These are phyloP conservation scores for Laticauda colubrina DNA, from an alignment of 2,113 vertebrate species.

Conservation along the genomic window DNA sequence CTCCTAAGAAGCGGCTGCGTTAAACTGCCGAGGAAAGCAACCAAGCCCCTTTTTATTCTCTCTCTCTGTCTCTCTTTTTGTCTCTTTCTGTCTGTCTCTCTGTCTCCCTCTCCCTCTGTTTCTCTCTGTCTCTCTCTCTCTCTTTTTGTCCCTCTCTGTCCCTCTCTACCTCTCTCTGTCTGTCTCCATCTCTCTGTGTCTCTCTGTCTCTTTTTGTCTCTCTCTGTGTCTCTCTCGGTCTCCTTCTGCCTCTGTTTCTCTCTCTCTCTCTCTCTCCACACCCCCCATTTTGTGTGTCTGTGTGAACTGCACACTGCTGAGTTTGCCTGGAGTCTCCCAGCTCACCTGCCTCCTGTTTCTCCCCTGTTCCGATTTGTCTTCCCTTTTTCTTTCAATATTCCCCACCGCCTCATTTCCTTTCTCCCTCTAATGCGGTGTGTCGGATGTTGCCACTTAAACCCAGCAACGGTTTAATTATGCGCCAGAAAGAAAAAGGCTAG, in stretches of 20 bases:
- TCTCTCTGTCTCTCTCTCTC: not conserved
- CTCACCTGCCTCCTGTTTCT: constrained; percentile 32
- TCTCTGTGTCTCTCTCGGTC: too few species aligned
- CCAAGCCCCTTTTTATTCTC: not conserved
- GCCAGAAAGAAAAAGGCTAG: not conserved
- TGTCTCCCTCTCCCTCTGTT: not conserved
- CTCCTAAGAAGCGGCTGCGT: constrained; percentile 80
- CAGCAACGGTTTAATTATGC: not conserved
- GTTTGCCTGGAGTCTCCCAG: constrained; percentile 42
- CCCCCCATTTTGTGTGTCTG: not conserved
- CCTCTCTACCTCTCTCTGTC: too few species aligned
- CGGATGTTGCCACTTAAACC: not conserved
- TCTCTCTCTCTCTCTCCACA: too few species aligned
- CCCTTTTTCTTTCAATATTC: not conserved
- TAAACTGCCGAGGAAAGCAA: constrained; percentile 72
- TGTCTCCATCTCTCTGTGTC: too few species aligned
- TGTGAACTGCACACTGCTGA: not conserved
- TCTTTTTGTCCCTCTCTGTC: not conserved
- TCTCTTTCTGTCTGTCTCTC: too few species aligned
- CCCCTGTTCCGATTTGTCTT: not conserved
- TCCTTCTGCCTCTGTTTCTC: too few species aligned
- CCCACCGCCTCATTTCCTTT: not conserved
- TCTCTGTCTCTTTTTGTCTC: too few species aligned
- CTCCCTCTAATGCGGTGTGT: not conserved
- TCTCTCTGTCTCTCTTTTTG: not conserved